These are phyloP conservation scores for Trogon surrucura DNA, from an alignment of 2,113 vertebrate genomes.

Conservation along the genomic window DNA sequence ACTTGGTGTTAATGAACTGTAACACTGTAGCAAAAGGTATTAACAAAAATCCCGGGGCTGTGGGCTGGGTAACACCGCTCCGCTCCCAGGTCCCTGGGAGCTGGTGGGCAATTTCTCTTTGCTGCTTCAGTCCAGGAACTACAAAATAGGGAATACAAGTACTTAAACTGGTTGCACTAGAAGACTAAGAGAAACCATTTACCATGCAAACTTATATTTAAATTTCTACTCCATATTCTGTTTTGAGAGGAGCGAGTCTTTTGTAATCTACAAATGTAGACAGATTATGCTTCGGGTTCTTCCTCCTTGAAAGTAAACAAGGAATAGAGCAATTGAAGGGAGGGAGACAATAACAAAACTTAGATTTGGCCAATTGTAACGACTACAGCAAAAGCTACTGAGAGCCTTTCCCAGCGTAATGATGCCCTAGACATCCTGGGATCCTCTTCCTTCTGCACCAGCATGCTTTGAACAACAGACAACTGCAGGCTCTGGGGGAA, in stretches of 20 bases:
- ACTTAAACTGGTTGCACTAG: background rate
- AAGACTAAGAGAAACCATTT: background rate
- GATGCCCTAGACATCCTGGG: accelerated
- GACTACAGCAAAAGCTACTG: background rate
- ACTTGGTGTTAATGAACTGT: constrained; percentile 39
- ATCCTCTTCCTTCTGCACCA: background rate
- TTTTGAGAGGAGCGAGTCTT: background rate
- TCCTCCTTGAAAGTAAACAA: background rate
- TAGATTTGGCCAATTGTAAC: background rate
- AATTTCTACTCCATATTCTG: background rate
- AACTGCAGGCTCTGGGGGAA: background rate
- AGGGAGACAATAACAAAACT: background rate
- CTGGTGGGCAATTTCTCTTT: background rate
- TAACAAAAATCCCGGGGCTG: background rate
- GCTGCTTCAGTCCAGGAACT: background rate
- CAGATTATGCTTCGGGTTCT: background rate
- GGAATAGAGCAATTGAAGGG: background rate
- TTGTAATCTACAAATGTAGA: background rate
- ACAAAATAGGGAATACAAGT: background rate
- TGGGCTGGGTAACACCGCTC: background rate
- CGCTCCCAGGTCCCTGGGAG: background rate
- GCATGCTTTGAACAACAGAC: background rate
- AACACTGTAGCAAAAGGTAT: constrained; percentile 37
- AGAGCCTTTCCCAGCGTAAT: background rate
- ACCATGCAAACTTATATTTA: background rate